Percentiles rank a stretch among this genome's conserved stretches.
Conservation (phyloP, 2,113 vertebrate genomes). For the Lampris incognitus region DNA sequence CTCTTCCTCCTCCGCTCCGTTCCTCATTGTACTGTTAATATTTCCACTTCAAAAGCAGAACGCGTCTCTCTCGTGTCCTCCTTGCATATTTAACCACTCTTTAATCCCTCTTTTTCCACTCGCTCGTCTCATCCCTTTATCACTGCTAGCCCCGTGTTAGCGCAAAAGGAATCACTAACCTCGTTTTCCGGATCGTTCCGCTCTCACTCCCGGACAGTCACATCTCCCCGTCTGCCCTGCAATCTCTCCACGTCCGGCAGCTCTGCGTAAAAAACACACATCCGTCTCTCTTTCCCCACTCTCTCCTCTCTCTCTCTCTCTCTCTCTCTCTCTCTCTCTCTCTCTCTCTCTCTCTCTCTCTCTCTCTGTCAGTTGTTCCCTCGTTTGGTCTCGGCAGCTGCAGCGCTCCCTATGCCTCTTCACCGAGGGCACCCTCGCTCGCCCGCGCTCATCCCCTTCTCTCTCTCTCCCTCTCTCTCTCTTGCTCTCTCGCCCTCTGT, state of each 20-base stretch:
- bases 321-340: conserved; percentile 28
- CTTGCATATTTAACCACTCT: background rate
- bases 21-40: conserved; percentile 6
- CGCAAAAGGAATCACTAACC: conserved; percentile 73
- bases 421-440: conserved; percentile 8
- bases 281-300: conserved; percentile 18
- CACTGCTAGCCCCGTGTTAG: background rate
- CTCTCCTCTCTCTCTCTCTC: conserved; percentile 30
- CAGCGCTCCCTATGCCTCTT: conserved; percentile 71
- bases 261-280: conserved; percentile 74
- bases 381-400: conserved; percentile 74
- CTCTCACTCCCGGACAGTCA: conserved; percentile 49
- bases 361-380: conserved; percentile 40
- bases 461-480: conserved; percentile 2
- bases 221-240: conserved; percentile 59
- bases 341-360: conserved; percentile 21
- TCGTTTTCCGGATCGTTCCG: conserved; percentile 71
- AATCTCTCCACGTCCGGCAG: conserved; percentile 56
- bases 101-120: background rate
- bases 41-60: conserved; percentile 45
- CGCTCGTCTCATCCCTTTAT: conserved; percentile 23
- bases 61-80: background rate
- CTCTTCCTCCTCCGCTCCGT: background rate
- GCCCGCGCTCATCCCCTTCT: conserved; percentile 5
- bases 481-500: conserved; percentile 57